Evolutionary conservation across 2,113 vertebrate species (phyloP).

Genomic region (Chascanopsetta lugubris): DNA sequence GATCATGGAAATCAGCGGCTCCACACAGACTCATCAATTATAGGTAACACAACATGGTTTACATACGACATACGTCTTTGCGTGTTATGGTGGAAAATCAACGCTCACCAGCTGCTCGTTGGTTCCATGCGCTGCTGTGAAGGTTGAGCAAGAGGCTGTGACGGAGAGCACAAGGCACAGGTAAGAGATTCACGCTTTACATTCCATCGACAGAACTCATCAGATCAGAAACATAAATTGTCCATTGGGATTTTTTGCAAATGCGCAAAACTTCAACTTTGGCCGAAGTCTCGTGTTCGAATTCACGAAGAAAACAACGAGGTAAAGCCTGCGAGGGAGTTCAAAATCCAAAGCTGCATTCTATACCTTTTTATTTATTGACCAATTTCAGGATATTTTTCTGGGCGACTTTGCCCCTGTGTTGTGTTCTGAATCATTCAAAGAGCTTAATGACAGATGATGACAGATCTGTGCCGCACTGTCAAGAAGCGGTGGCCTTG

Average conservation of each 20-base stretch:
- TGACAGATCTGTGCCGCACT: too few species aligned
- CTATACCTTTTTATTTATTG: neutral
- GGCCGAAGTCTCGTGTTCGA: too few species aligned
- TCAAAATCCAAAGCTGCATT: neutral
- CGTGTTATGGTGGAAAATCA: slow-evolving; percentile 18
- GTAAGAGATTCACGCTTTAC: too few species aligned
- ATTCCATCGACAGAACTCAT: too few species aligned
- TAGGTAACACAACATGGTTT: neutral
- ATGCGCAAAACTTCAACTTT: too few species aligned
- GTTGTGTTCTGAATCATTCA: neutral
- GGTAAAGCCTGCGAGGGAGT: neutral
- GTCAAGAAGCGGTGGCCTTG: neutral
- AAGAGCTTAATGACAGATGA: neutral
- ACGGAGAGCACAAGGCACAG: neutral
- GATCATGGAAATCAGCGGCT: slow-evolving; percentile 26
- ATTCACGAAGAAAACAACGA: too few species aligned
- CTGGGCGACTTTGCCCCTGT: too few species aligned
- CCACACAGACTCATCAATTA: neutral
- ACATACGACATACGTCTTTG: slow-evolving; percentile 11
- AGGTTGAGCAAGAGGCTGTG: neutral
- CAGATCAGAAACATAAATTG: too few species aligned
- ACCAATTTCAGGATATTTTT: neutral
- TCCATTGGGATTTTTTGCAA: too few species aligned
- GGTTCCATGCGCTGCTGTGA: slow-evolving; percentile 6
- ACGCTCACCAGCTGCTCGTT: slow-evolving; percentile 23